Conservation (phyloP, 53 echinoderm and acorn worm species). For the Apostichopus leukothele region DNA sequence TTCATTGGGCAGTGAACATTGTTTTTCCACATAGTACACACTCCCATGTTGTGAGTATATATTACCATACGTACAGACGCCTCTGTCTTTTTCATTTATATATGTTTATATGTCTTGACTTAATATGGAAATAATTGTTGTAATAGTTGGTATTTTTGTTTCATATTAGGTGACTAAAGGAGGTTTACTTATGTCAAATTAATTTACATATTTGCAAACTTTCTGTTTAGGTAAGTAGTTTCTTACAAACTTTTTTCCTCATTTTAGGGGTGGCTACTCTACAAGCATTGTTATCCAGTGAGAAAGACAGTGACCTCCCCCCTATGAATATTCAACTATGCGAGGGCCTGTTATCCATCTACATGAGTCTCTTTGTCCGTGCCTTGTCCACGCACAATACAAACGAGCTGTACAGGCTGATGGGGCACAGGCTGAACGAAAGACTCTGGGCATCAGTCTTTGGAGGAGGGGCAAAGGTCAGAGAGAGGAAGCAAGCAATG, state of each 20-base stretch:
- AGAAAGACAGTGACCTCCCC: conserved; percentile 84
- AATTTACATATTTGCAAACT: too few relatives aligned
- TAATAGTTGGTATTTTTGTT: neutral
- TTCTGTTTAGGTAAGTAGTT: too few relatives aligned
- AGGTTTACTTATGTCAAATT: too few relatives aligned
- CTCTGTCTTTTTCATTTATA: too few relatives aligned
- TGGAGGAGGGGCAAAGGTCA: conserved; percentile 90
- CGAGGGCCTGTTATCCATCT: conserved; percentile 85
- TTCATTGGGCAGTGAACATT: too few relatives aligned
- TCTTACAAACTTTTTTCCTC: neutral
- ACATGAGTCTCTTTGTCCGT: conserved; percentile 83
- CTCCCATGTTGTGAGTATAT: too few relatives aligned
- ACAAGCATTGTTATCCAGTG: conserved; percentile 82
- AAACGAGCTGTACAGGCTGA: conserved; percentile 82
- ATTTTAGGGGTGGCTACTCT: conserved; percentile 78
- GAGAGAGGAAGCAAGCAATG: conserved; percentile 47
- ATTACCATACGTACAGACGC: too few relatives aligned
- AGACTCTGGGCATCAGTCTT: conserved; percentile 96
- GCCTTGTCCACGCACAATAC: conserved; percentile 76
- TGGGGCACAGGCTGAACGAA: conserved; percentile 76
- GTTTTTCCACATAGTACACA: too few relatives aligned
- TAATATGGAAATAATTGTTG: neutral
- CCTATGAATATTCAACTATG: conserved; percentile 89
- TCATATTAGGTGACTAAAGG: neutral
- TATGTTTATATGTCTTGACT: too few relatives aligned